Evolutionary conservation across 2,113 vertebrate species (phyloP), one percentile per base, ranked within the genome.

Genomic region (Siphamia tubifer): DNA sequence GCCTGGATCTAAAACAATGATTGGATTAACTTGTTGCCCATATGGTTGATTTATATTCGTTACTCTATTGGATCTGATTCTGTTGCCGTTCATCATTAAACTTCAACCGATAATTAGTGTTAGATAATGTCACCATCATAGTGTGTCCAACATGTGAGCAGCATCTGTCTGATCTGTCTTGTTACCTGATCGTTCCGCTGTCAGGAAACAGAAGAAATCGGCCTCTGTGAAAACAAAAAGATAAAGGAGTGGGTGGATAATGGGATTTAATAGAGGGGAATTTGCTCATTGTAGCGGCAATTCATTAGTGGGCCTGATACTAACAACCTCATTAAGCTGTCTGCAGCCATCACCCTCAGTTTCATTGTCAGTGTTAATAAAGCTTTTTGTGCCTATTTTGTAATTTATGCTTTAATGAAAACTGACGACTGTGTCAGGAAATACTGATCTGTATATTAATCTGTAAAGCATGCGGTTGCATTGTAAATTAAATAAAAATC

Each of bases 221-320:
- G 32, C 40, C 8, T 58, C 19, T 1, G 25, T 48, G 42, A 49
- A 40, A 25, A n/a, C 38, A 28, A 28, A 47, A 57, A 38, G 35
- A 74, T 20, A 21, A 23, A 54, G 47, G 27, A 58, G 70, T 38
- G 31, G 42, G 5, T 12, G 39, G 30, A 32, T 77, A 68, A 65
- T 65, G 44, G 48, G 44, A 31, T 51, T 55, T 55, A 76, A 62
- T 68, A 1, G 30, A 42, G 31, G 35, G n/a, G 43, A 63, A 80
- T 77, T 77, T 66, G 60, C 55, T 58, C 68, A 70, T 24, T 67
- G 77, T 63, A 19, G 55, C 42, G 1, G 32, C 68, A 31, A 55
- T 77, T 84, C 61, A 74, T 81, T 77, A 84, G 56, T 11, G 44
- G 9, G 21, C 10, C 42, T 44, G 35, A 62, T 63, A 48, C 64